Evolutionary conservation across 2,888 invertebrate genomes (phyloP).

Genomic region (Scaptodrosophila latifasciaeformis): DNA sequence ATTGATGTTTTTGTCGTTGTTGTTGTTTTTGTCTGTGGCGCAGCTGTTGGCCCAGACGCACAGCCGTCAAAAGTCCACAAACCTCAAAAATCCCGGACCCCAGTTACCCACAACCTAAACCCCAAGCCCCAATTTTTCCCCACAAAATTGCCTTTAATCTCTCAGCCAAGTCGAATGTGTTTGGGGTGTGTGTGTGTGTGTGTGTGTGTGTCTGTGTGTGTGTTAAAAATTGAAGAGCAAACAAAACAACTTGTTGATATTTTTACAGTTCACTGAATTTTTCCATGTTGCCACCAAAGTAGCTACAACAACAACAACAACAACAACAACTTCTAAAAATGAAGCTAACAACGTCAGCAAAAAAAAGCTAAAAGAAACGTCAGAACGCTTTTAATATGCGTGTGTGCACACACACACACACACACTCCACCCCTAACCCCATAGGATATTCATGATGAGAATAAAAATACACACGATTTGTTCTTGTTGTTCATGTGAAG

Average conservation of each 20-base stretch:
- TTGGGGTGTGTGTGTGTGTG: constrained; percentile 7
- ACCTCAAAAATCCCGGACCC: too few relatives aligned
- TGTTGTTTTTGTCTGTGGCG: constrained; percentile 22
- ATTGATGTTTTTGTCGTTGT: constrained; percentile 42
- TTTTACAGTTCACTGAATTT: constrained; percentile 67
- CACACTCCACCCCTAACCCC: too few relatives aligned
- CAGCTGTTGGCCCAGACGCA: constrained; percentile 51
- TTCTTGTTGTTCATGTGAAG: too few relatives aligned
- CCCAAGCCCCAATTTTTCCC: not conserved
- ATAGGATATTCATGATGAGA: too few relatives aligned
- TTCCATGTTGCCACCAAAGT: constrained; percentile 41
- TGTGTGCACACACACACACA: not conserved
- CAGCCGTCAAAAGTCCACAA: not conserved
- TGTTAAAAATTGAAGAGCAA: constrained; percentile 56
- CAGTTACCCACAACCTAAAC: not conserved
- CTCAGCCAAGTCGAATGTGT: not conserved
- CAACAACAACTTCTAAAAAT: constrained; percentile 8
- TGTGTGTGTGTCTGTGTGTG: constrained; percentile 27
- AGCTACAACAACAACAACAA: constrained; percentile 12
- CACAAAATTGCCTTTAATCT: not conserved
- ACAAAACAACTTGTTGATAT: constrained; percentile 69
- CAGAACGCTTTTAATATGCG: not conserved
- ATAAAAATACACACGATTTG: too few relatives aligned
- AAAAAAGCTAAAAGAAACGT: too few relatives aligned
- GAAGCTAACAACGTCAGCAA: constrained; percentile 49